Conservation (phyloP, 2,797 vertebrate species). For the Heterohyrax brucei region DNA sequence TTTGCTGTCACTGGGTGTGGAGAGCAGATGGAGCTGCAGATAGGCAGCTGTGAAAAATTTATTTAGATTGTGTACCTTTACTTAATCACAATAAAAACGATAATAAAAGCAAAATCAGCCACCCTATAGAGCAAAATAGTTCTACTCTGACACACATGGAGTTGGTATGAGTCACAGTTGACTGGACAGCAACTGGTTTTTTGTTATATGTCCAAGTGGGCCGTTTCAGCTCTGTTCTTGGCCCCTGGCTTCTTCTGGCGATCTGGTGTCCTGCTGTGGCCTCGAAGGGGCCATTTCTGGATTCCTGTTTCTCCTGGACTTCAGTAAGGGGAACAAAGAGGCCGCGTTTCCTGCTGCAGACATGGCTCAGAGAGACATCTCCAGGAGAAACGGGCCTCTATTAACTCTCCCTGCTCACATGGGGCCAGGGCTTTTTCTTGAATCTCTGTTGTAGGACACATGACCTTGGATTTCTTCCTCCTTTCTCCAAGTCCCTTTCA, state of each 20-base stretch:
- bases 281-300: background rate
- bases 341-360: background rate
- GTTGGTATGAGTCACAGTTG: background rate
- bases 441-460: no score
- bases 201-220: background rate
- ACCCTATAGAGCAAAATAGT: background rate
- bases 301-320: background rate
- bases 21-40: no score
- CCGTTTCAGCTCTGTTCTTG: accelerated
- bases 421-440: background rate
- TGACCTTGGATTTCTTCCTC: background rate
- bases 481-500: background rate
- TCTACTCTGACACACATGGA: background rate
- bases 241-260: background rate
- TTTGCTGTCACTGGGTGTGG: no score
- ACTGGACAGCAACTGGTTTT: background rate
- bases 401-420: background rate
- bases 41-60: no score
- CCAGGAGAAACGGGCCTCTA: background rate
- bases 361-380: background rate
- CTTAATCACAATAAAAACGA: no score
- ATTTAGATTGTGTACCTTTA: no score
- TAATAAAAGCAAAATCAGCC: background rate
- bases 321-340: background rate
- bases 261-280: background rate